Conservation (phyloP, 2,888 invertebrate genomes). For the Melieria omissa region DNA sequence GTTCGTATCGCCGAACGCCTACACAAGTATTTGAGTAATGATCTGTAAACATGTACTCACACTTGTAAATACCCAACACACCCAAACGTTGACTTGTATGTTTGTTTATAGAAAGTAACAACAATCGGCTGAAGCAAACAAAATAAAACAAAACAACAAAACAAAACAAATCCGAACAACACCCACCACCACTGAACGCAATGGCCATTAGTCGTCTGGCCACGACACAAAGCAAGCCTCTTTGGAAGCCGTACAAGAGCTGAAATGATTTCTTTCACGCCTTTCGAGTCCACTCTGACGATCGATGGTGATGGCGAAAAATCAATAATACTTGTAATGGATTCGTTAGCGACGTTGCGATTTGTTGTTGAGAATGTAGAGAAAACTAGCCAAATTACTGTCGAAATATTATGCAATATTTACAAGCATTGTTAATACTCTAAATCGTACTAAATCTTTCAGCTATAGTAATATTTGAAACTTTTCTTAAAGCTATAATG, state of each 20-base stretch:
- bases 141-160: neutral
- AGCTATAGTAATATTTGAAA: too few relatives aligned
- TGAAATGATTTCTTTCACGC: constrained; percentile 29
- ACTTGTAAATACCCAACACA: neutral
- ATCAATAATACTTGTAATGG: constrained; percentile 12
- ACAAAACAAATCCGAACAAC: neutral
- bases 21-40: too few relatives aligned
- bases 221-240: constrained; percentile 8
- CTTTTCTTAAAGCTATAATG: too few relatives aligned
- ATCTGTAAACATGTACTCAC: neutral
- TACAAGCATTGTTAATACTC: too few relatives aligned
- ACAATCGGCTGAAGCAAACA: constrained; percentile 3
- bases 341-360: neutral
- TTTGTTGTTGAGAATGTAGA: neutral
- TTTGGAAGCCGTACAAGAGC: constrained; percentile 40
- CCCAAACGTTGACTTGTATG: neutral
- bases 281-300: neutral
- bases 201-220: constrained; percentile 3
- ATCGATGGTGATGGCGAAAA: constrained; percentile 8
- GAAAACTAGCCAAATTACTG: neutral
- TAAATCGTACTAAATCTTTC: too few relatives aligned
- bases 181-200: constrained; percentile 11
- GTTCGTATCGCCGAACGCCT: too few relatives aligned
- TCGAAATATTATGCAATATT: too few relatives aligned
- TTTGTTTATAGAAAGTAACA: constrained; percentile 9